Base-by-base conservation (phyloP, 2,888 invertebrate genomes). In the Cephus pygmeus region DNA sequence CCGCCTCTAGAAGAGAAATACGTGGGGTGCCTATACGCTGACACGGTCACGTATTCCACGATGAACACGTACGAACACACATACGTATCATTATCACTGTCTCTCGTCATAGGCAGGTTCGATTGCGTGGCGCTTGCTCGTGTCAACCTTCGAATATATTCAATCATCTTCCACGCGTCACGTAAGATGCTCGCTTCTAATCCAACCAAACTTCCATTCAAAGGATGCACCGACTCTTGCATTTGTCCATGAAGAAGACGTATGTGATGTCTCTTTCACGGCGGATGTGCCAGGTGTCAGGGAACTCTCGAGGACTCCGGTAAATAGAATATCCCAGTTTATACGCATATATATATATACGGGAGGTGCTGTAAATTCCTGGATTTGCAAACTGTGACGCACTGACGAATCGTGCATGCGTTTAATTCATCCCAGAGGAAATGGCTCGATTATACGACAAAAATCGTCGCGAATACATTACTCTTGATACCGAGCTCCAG, bases 91-190 rank as follows among this genome's bases (percentile, higher is more conserved):
- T 15, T 56, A 56, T 71, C 71, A 34, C 15, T 23, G 71, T 71
- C 71, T 71, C 71, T 56, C 23, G 56, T 56, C 56, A 83, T 79
- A 82, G 83, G 81, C 82, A 84, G 80, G 82, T 80, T 76, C 80
- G 85, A 85, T 86, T 82, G 85, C 85, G 85, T 85, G 84, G 83
- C 81, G 79, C 80, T 84, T 81, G 82, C 84, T 85, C 83, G 81
- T 73, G 81, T 77, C 83, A 86, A 77, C 85, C 87, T 86, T 87
- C 85, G 82, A 85, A 87, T 87, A 56, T 56, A 86, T 85, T 86
- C 84, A 83, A 80, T 84, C 82, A 56, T 56, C 56, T 56, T 56
- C 56, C 56, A 15, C 56, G 56, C 56, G 56, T 56, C 56, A 56
- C 56, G 56, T 9, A 56, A 56, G 56, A 56, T 6, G 9, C 1